These are phyloP conservation scores for Microcebus jonahi DNA, from an alignment of 2,113 vertebrate species.

Conservation along the genomic window DNA sequence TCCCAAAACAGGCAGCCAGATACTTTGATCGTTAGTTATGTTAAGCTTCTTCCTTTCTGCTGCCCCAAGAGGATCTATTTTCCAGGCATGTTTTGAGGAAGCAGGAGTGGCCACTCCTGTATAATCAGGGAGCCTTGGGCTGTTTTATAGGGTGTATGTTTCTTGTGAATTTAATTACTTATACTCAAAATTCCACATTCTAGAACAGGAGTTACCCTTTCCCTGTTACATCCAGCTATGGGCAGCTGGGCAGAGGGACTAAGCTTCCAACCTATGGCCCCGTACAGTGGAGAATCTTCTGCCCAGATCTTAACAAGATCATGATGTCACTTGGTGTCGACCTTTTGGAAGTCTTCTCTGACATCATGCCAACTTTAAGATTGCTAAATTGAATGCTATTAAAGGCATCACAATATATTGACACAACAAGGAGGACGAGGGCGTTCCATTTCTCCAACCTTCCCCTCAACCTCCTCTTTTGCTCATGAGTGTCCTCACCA, in stretches of 20 bases:
- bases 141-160: not conserved
- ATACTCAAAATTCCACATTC: not conserved
- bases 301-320: not conserved
- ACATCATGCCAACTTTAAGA: not conserved
- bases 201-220: not conserved
- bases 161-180: conserved; percentile 44
- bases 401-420: not conserved
- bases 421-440: not conserved
- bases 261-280: not conserved
- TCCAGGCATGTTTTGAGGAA: conserved; percentile 57
- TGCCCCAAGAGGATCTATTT: conserved; percentile 25
- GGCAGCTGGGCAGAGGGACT: not conserved
- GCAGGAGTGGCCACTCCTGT: not conserved
- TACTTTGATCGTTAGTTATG: conserved; percentile 52
- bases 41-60: conserved; percentile 45
- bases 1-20: conserved; percentile 41
- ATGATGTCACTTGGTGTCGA: not conserved
- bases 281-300: not conserved
- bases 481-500: not conserved
- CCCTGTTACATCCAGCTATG: not conserved
- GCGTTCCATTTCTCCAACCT: not conserved
- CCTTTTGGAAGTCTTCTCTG: not conserved
- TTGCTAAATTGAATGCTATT: not conserved
- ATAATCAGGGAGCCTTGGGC: not conserved
- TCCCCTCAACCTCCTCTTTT: not conserved